Conservation (phyloP, 1,140 invertebrate genomes). For the Drosophila hydei region DNA sequence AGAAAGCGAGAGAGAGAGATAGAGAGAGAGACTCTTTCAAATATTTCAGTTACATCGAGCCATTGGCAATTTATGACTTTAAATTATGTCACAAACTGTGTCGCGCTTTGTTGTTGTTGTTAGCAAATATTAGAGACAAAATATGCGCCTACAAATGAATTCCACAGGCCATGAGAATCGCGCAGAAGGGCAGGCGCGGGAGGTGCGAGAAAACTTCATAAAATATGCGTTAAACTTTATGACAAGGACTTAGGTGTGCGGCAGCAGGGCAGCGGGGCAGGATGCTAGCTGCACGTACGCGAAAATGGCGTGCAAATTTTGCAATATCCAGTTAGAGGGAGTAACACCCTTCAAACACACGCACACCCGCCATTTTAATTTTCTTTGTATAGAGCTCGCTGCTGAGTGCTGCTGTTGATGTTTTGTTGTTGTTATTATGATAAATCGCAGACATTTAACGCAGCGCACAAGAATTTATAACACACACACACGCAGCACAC, state of each 20-base stretch:
- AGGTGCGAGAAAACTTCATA: slow-evolving; percentile 46
- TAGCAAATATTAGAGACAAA: slow-evolving; percentile 45
- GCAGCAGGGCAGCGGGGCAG: neutral
- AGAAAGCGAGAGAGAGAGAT: neutral
- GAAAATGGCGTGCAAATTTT: slow-evolving; percentile 59
- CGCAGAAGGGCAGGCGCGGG: neutral
- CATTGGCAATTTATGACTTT: slow-evolving; percentile 74
- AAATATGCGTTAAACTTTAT: slow-evolving; percentile 61
- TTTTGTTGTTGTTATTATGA: slow-evolving; percentile 59
- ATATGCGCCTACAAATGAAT: slow-evolving; percentile 56
- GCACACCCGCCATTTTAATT: slow-evolving; percentile 48
- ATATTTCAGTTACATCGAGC: slow-evolving; percentile 32
- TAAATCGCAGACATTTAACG: slow-evolving; percentile 58
- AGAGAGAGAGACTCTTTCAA: slow-evolving; percentile 4
- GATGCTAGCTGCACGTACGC: slow-evolving; percentile 38
- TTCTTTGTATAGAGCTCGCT: slow-evolving; percentile 38
- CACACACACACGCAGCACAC: slow-evolving; percentile 12
- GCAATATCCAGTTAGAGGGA: slow-evolving; percentile 26
- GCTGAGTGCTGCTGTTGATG: slow-evolving; percentile 44
- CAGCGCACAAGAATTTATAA: slow-evolving; percentile 54
- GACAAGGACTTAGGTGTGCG: slow-evolving; percentile 35
- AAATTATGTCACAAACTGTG: slow-evolving; percentile 75
- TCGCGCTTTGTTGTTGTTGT: neutral
- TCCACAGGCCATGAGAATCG: neutral
- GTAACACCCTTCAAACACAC: neutral